Base-by-base conservation (phyloP, 2,888 invertebrate genomes). In the Hirtodrosophila cameraria region DNA sequence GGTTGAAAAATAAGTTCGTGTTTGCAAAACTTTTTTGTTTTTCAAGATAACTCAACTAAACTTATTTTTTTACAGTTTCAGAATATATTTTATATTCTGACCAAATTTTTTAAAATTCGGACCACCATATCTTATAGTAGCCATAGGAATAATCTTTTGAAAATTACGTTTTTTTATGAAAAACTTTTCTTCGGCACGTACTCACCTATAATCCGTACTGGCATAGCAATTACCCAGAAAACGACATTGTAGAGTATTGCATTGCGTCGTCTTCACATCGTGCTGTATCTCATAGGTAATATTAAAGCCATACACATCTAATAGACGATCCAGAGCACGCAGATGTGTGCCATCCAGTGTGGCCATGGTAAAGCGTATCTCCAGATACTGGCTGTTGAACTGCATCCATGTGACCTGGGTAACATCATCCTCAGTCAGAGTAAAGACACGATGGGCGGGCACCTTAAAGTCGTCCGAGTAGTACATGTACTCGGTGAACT, bases 291-390 rank as follows among this genome's bases (percentile, higher is more conserved):
- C 96, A 89, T 97, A 97, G 18, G 97, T 97, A 81, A 97, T 94
- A 91, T 98, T 97, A 92, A 98, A 97, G 9, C 97, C 97, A 88
- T 95, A 97, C 31, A 97, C 96, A 65, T 97, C 95, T 62, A 97
- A 92, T 23, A 97, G 92, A 52, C 95, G 94, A 87, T 95, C 94
- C 67, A 96, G 91, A 0, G 96, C 97, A 3, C 97, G 92, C 54
- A 97, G 92, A 91, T 97, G 97, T 23, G 96, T 95, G 6, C 96
- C 96, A 88, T 96, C 96, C 60, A 95, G 91, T 16, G 94, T 92
- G 75, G 94, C 92, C 80, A 97, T 92, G 35, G 93, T 92, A 80
- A 97, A 93, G 70, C 95, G 95, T 65, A 97, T 93, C 55, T 96
- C 96, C 66, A 97, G 91, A 74, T 94, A 96, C 48, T 95, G 95